Conservation (phyloP, 2,113 vertebrate species). For the Dryoscopus gambensis region DNA sequence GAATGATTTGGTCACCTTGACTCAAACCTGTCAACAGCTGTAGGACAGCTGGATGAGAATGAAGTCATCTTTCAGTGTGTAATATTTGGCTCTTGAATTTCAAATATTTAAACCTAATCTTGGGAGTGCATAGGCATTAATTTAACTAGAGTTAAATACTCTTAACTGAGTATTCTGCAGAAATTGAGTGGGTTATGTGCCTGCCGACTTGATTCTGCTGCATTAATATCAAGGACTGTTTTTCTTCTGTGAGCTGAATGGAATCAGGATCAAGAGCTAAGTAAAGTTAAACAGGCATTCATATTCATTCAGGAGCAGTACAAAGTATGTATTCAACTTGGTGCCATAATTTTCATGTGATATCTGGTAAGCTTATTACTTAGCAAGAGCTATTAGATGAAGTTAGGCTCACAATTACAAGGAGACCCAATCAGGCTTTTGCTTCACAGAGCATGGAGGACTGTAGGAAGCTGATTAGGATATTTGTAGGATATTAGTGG, state of each 20-base stretch:
- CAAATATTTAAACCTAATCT: background rate
- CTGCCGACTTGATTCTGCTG: background rate
- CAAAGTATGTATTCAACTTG: slow-evolving; percentile 43
- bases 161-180: background rate
- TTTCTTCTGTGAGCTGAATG: slow-evolving; percentile 47
- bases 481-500: slow-evolving; percentile 54
- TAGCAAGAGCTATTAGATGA: slow-evolving; percentile 50
- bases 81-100: background rate
- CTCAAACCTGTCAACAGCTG: background rate
- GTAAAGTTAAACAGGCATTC: slow-evolving; percentile 55
- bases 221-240: slow-evolving; percentile 31
- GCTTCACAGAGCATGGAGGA: background rate
- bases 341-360: slow-evolving; percentile 20
- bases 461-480: slow-evolving; percentile 53
- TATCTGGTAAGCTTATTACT: slow-evolving; percentile 62
- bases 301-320: slow-evolving; percentile 39
- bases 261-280: slow-evolving; percentile 46
- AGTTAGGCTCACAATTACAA: slow-evolving; percentile 50
- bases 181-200: slow-evolving; percentile 17
- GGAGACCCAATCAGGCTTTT: slow-evolving; percentile 33
- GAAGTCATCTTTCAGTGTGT: background rate
- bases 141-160: slow-evolving; percentile 18
- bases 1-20: background rate
- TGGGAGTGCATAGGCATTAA: background rate
- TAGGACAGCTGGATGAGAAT: background rate